Base-by-base conservation (phyloP, 1,140 invertebrate species). In the Vanessa tameamea region DNA sequence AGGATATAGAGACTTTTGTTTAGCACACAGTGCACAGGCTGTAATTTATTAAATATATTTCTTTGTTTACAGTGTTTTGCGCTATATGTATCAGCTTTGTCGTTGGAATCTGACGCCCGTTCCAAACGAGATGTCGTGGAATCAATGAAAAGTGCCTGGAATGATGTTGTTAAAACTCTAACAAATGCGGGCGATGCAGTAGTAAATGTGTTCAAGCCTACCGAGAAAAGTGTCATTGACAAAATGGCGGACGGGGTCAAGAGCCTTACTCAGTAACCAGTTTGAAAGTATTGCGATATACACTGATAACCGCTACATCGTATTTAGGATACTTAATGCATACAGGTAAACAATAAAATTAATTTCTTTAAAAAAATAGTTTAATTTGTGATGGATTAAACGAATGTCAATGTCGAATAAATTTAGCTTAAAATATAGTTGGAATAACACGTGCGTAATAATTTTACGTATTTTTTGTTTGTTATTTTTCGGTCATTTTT, bases 71-170 rank as follows among this genome's bases (percentile, higher is more conserved):
- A 90, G 88, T 70, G 80, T 55, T 47, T 84, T 13, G 59, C 81
- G 13, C 75, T 67, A 4, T 31, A 82, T 2, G 79, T 79, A 12
- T 69, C 80, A 53, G 81, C 83, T 5, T 72, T 77, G 7, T 83
- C 85, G 0, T 64, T 78, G 7, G 81, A 80, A 14, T 37, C 51
- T 8, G 63, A 70, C 23, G 26, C 9, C 11, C 76, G 87, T 3
- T 66, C 75, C 16, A 90, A 84, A 68, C 82, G 90, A 20, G 87
- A 92, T 64, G 87, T 92, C 1, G 84, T 89, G 87, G 90, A 92
- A 11, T 81, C 86, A 2, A 89, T 92, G 84, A 92, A 88, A 69
- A 84, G 82, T 51, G 87, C 88, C 0, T 92, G 89, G 89, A 82
- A 79, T 48, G 88, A 90, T n/a, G 83, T 89, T 50, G 87, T 89